A percentile compares a stretch with the other conserved stretches of the same genome.
These are phyloP conservation scores for Hoplodrina ambigua DNA, from an alignment of 2,888 invertebrate species.

Conservation along the genomic window DNA sequence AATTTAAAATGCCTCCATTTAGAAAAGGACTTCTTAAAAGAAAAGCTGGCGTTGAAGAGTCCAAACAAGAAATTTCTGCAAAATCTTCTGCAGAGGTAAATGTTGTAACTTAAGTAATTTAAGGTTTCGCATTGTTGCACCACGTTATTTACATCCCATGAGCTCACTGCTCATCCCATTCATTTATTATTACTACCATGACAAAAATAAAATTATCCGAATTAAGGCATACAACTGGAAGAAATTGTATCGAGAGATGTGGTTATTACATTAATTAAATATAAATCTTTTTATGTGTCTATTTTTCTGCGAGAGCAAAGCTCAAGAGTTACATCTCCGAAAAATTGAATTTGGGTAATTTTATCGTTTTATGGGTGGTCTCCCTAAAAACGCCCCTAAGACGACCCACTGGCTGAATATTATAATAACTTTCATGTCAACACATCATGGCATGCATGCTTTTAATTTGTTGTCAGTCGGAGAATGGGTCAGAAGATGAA, in stretches of 20 bases:
- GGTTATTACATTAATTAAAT: too few relatives aligned
- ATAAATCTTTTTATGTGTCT: too few relatives aligned
- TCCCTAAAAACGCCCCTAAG: too few relatives aligned
- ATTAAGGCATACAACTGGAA: not conserved
- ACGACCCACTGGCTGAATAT: too few relatives aligned
- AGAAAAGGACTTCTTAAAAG: conserved; percentile 81
- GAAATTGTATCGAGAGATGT: too few relatives aligned
- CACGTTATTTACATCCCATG: not conserved
- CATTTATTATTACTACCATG: too few relatives aligned
- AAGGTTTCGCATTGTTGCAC: conserved; percentile 11
- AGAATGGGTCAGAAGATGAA: conserved; percentile 65
- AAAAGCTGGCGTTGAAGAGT: conserved; percentile 70
- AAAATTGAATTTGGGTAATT: too few relatives aligned
- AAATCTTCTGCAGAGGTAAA: conserved; percentile 69
- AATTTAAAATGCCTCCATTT: conserved; percentile 83
- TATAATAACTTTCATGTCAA: too few relatives aligned
- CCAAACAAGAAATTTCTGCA: conserved; percentile 40
- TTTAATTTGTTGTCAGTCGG: conserved; percentile 52
- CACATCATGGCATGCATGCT: not conserved
- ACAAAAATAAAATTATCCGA: not conserved
- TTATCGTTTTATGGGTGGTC: too few relatives aligned
- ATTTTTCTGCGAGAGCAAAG: too few relatives aligned
- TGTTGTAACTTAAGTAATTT: conserved; percentile 31
- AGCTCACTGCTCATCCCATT: too few relatives aligned
- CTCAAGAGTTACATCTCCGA: too few relatives aligned